Evolutionary conservation across 1,140 invertebrate genomes (phyloP), one percentile per base, ranked within the genome.

Genomic region (Aphelinus atriplicis): DNA sequence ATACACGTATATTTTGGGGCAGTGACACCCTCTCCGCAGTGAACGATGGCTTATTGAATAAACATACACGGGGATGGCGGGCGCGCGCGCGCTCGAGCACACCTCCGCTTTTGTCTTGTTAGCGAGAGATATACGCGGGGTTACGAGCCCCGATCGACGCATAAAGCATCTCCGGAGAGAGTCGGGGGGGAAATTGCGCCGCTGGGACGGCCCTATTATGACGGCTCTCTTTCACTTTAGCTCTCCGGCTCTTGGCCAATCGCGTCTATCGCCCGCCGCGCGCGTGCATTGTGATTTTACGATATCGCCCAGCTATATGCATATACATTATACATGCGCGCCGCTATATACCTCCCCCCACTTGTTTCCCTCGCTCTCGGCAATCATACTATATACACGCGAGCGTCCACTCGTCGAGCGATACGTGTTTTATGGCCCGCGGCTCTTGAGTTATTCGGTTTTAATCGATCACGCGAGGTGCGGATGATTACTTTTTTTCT

Each of bases 101-200:
- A 57, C 26, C 9, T 57, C 7, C 51, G 26, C 57, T 60, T 58
- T 58, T 60, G 48, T 60, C 47, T 70, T 70, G 57, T 51, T 61
- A 71, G 58, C 58, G 43, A 55, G 69, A 71, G 48, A 61, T 70
- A 70, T 9, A 7, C 61, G 61, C 43, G 42, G 58, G 60, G 58
- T 66, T 69, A 75, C 67, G 60, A 75, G 67, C 55, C 73, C 66
- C 67, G 73, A 70, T 70, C 67, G 73, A 9, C 61, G 66, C 56
- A 75, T 75, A 75, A 75, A 70, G 61, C 67, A 75, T 75, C 73
- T 75, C 73, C 60, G 48, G 73, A 75, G 26, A 26, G 73, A 75
- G 7, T 63, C 67, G n/a, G 58, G 60, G 47, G n/a, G 58, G 60
- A 51, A 75, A 75, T 75, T 64, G 60, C 56, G 67, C 73, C 66